Evolutionary conservation across 2,888 invertebrate genomes (phyloP), one percentile per base, ranked within the genome.

Genomic region (Dynastes tityus): DNA sequence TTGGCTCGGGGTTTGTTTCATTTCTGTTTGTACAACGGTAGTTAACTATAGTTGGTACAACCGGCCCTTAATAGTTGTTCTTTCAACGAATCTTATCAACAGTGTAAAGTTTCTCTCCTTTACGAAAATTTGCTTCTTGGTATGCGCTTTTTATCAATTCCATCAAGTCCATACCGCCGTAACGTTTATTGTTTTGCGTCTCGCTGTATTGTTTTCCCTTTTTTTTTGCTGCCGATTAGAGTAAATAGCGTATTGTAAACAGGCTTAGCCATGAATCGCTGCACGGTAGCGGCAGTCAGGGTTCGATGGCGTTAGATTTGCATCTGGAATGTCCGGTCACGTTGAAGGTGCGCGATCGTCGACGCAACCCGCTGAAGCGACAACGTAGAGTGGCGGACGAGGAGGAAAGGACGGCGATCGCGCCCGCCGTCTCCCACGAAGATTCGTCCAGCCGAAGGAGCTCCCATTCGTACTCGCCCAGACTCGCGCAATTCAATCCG

Each of bases 301-400:
- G 92, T 2, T 95, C 95, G 0, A 92, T 95, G 90, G 94, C 94
- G 49, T 90, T 95, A 89, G 95, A 95, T 87, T 89, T 95, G 80
- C 95, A 95, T 87, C 89, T 92, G 81, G 92, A 92, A 84, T 91
- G 91, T 82, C 91, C 92, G 11, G 91, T 93, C 27, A 93, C 89
- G 27, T 85, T 91, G 79, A 88, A 89, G 79, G 89, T 91, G 27
- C 86, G 88, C 87, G 93, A 88, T 89, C 91, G 93, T 1, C 92
- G 94, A 68, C 91, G 95, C 63, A 95, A 95, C 85, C 93, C 95
- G 68, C 90, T 96, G 63, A 91, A 93, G 8, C 89, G 96, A 6
- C 96, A 96, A 85, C 92, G 94, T 81, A 93, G 94, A 67, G 45
- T 67, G 58, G 92, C 96, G 51, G 92, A 93, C 61, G 91, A 93